Evolutionary conservation across 1,140 invertebrate species (phyloP), one percentile per base, ranked within the genome.

Genomic region (Bactericera cockerelli): DNA sequence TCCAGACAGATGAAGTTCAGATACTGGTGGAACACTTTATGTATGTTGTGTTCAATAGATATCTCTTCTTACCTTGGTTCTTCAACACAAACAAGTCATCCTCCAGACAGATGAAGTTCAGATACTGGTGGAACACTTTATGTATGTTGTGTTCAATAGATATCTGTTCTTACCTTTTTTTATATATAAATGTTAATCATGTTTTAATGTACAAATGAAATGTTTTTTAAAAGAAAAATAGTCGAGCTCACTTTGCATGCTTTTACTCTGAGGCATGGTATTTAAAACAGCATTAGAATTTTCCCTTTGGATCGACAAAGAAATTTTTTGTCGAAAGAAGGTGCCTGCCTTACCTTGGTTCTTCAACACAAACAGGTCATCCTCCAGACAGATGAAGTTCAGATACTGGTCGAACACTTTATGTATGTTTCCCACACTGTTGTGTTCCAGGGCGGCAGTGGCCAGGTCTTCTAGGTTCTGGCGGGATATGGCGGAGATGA

Each of bases 51-150:
- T 28, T 86, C 79, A 21, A 93, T 88, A 67, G 84, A 86, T 67
- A 31, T 6, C 4, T 31, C 28, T 13, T 31, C 28, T 31, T 31
- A 31, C 28, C 88, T 72, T 94, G 90, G 72, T 96, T 87, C 69
- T 31, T 31, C 4, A 31, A 13, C 28, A 31, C 28, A 31, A 31
- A 31, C 4, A 6, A 31, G 28, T 31, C 28, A 31, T 4, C 93
- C 78, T 99, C 97, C 58, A 99, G 74, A 26, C 89, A 89, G 66
- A 99, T 98, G 70, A 99, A 99, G 76, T 98, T 98, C 28, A 98
- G 77, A 80, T 98, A 98, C 72, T 99, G 96, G 74, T 97, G 93
- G 72, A 82, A 95, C 69, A 85, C 87, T 75, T 97, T 98, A 57
- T 93, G 87, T 57, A 99, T 90, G 70, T 87, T 86, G 16, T n/a